Evolutionary conservation across 2,113 vertebrate genomes (phyloP).

Genomic region (Zapus hudsonius): DNA sequence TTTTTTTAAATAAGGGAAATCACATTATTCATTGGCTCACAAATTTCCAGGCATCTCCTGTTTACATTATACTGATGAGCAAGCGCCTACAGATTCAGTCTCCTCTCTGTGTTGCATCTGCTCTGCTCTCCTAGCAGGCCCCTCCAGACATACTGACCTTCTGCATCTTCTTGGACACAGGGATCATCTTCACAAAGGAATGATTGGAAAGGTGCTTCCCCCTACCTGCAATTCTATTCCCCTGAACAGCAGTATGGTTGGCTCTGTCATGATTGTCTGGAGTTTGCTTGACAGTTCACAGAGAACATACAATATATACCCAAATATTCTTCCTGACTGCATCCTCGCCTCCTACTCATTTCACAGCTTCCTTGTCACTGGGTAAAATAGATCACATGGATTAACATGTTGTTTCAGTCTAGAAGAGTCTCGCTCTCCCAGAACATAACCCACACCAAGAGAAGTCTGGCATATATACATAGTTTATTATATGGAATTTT

Average conservation of each 20-base stretch:
- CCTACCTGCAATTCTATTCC: not conserved
- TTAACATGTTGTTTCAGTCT: not conserved
- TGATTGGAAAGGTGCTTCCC: not conserved
- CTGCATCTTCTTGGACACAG: not conserved
- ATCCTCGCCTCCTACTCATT: too few relatives aligned
- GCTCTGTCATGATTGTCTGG: not conserved
- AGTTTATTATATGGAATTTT: not conserved
- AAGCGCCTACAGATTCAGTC: not conserved
- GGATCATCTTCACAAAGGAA: not conserved
- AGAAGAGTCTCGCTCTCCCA: not conserved
- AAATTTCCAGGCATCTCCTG: not conserved
- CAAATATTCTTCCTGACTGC: not conserved
- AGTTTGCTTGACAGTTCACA: not conserved
- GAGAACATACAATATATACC: not conserved
- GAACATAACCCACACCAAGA: not conserved
- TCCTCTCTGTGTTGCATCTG: not conserved
- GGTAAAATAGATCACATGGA: too few relatives aligned
- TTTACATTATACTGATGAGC: not conserved
- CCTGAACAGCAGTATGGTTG: not conserved
- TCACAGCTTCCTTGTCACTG: not conserved
- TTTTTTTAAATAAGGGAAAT: constrained; percentile 8
- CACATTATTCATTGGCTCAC: not conserved
- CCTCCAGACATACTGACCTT: not conserved
- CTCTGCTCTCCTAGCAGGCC: not conserved
- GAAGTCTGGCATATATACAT: not conserved